Percentiles rank a stretch among this genome's conserved stretches.
These are phyloP conservation scores for Sclerurus mexicanus DNA, from an alignment of 2,113 vertebrate species.

Conservation along the genomic window DNA sequence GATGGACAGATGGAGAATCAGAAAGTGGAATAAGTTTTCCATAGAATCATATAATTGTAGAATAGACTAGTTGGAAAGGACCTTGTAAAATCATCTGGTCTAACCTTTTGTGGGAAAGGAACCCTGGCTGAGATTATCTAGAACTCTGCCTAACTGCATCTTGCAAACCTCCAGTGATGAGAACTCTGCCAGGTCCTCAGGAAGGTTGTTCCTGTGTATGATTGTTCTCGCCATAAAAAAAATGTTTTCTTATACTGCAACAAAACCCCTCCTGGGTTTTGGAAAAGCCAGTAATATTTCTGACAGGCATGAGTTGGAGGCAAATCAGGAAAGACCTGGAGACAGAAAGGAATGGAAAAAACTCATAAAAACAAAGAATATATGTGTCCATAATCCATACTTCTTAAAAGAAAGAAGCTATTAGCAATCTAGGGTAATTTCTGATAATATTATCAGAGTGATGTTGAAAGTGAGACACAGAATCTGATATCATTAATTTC, in stretches of 20 bases:
- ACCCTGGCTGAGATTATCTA: not conserved
- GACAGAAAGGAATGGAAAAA: not conserved
- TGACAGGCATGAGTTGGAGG: not conserved
- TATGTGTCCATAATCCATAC: not conserved
- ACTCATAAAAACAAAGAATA: not conserved
- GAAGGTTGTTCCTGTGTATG: not conserved
- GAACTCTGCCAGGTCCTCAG: rapidly evolving
- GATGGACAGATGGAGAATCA: not conserved
- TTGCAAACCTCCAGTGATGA: not conserved
- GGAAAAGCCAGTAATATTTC: not conserved
- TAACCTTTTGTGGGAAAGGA: not conserved
- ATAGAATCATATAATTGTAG: not conserved
- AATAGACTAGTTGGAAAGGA: not conserved
- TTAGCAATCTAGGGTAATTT: not conserved
- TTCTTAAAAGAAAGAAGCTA: not conserved
- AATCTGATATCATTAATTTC: not conserved
- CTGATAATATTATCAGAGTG: not conserved
- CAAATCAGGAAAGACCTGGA: not conserved
- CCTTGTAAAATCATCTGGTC: not conserved
- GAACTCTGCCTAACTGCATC: not conserved
- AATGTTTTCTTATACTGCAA: rapidly evolving
- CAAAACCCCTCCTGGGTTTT: not conserved
- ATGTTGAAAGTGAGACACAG: not conserved
- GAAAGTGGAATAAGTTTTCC: not conserved
- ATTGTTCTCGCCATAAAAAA: not conserved